Percentiles rank a stretch among this genome's conserved stretches.
phyloP scores from a whole-genome alignment of 2,797 vertebrate genomes.

The Tapirus indicus region DNA sequence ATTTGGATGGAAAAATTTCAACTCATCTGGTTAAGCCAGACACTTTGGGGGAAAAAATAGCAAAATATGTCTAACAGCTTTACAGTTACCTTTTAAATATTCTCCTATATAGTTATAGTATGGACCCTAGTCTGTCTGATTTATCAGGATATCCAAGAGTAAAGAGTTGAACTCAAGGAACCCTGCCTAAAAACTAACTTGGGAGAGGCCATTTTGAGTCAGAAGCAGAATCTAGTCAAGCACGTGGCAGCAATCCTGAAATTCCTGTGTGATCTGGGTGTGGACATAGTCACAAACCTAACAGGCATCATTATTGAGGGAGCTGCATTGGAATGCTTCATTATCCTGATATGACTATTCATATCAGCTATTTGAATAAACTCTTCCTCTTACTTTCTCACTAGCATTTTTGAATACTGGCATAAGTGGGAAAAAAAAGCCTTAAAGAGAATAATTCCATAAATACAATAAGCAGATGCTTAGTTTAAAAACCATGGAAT shows the following conservation, averaged over 20 bases:
- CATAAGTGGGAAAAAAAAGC: neutral
- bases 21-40: neutral
- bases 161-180: conserved; percentile 41
- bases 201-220: conserved; percentile 73
- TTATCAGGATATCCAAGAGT: neutral
- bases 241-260: conserved; percentile 28
- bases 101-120: neutral
- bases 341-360: conserved; percentile 34
- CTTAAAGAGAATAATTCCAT: neutral
- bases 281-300: neutral
- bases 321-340: neutral
- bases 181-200: conserved; percentile 48
- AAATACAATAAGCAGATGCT: conserved; percentile 35
- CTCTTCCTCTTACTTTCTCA: conserved; percentile 42
- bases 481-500: conserved; percentile 17
- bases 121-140: neutral
- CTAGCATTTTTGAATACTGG: conserved; percentile 21
- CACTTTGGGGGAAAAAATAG: neutral
- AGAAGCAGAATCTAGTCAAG: neutral
- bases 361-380: neutral
- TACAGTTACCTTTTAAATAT: neutral
- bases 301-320: neutral
- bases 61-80: neutral
- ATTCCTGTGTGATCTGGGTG: neutral
- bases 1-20: conserved; percentile 18